Percentiles rank a stretch among this genome's conserved stretches.
These are phyloP conservation scores for Botia almorhae DNA, from an alignment of 2,797 vertebrate species.

Conservation along the genomic window DNA sequence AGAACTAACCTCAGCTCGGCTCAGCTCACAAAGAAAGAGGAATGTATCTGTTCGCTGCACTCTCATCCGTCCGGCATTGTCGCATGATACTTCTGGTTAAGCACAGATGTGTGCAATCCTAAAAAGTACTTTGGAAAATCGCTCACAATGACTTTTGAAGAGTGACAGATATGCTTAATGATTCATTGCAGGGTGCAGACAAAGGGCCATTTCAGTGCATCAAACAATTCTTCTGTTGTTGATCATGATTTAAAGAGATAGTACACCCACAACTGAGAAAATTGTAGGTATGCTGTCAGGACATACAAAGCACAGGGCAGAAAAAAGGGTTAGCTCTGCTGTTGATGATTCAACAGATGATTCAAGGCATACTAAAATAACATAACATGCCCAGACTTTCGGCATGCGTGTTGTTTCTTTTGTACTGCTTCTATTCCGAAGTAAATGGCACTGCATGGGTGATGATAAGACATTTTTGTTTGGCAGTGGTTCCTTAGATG, in stretches of 20 bases:
- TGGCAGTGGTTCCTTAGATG: background rate
- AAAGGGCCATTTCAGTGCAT: conserved; percentile 16
- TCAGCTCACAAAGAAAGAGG: conserved; percentile 31
- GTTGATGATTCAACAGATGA: conserved; percentile 14
- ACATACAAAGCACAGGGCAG: background rate
- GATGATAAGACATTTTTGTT: background rate
- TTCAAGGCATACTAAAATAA: conserved; percentile 30
- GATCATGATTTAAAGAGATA: background rate
- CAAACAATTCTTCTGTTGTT: background rate
- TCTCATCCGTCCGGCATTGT: conserved; percentile 32
- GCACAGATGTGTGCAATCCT: background rate
- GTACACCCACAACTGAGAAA: background rate
- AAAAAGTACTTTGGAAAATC: conserved; percentile 33
- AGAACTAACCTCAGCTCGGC: conserved; percentile 46
- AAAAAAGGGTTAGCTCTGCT: conserved; percentile 24
- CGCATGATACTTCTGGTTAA: conserved; percentile 20
- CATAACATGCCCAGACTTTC: conserved; percentile 14
- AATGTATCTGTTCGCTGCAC: conserved; percentile 34
- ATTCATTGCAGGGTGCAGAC: conserved; percentile 13
- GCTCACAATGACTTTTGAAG: background rate
- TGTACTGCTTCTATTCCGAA: background rate
- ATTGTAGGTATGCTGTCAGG: conserved; percentile 10
- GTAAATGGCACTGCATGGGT: background rate
- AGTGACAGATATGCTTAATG: conserved; percentile 12
- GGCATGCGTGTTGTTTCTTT: conserved; percentile 20